These are phyloP conservation scores for Cacoxenus indagator DNA, from an alignment of 2,888 invertebrate species.

Conservation along the genomic window DNA sequence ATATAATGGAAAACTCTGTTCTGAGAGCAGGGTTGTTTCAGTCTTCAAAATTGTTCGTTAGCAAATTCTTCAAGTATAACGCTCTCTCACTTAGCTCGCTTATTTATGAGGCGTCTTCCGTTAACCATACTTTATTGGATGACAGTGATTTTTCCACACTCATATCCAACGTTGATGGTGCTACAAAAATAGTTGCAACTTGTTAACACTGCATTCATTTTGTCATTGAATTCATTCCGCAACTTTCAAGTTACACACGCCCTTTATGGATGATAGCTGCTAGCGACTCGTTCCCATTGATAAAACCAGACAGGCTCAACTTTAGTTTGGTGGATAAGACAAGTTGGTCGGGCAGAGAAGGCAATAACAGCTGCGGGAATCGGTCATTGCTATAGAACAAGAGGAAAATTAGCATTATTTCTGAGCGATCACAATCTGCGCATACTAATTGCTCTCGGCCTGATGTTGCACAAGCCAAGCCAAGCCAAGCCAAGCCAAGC, in stretches of 20 bases:
- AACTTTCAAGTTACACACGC: background rate
- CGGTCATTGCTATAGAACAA: background rate
- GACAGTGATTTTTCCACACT: background rate
- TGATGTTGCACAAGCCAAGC: background rate
- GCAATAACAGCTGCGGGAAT: constrained; percentile 1
- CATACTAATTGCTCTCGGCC: constrained; percentile 66
- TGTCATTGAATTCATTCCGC: constrained; percentile 8
- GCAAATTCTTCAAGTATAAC: too few relatives aligned
- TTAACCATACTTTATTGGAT: too few relatives aligned
- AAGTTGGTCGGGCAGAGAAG: background rate
- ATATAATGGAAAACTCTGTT: too few relatives aligned
- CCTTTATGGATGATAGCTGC: background rate
- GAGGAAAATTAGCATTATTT: constrained; percentile 68
- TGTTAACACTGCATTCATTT: constrained; percentile 11
- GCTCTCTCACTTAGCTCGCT: too few relatives aligned
- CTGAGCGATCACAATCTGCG: constrained; percentile 69
- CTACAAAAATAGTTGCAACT: constrained; percentile 5
- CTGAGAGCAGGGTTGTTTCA: too few relatives aligned
- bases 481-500: background rate
- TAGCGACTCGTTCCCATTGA: constrained; percentile 5
- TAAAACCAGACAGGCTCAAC: background rate
- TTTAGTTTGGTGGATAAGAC: too few relatives aligned
- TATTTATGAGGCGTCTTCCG: too few relatives aligned
- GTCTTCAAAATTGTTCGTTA: too few relatives aligned
- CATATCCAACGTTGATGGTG: background rate